Conservation (phyloP, 35 echinoderm and acorn worm species). For the Chiridota heheva region DNA sequence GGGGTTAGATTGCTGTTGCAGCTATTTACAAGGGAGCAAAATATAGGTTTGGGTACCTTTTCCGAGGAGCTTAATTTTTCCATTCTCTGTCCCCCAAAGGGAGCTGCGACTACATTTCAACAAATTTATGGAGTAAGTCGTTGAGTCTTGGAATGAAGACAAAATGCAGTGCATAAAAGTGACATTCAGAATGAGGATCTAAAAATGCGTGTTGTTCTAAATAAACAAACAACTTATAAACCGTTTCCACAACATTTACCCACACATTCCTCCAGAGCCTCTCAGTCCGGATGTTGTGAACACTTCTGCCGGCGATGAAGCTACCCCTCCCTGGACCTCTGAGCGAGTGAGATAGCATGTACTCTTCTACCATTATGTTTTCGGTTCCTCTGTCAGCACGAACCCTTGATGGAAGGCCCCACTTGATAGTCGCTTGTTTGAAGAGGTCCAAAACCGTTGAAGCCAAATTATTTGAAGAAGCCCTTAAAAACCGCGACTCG, state of each 20-base stretch:
- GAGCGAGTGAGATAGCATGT: slow-evolving; percentile 37
- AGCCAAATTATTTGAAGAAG: slow-evolving; percentile 37
- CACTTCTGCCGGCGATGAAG: slow-evolving; percentile 56
- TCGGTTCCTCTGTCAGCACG: slow-evolving; percentile 29
- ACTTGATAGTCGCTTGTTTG: slow-evolving; percentile 10
- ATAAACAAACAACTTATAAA: background rate
- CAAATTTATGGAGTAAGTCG: background rate
- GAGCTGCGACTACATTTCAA: too few species aligned
- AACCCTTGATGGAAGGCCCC: slow-evolving; percentile 40
- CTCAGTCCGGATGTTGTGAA: slow-evolving; percentile 70
- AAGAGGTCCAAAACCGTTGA: slow-evolving; percentile 17
- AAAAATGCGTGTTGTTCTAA: background rate
- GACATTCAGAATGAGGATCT: background rate
- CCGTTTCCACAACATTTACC: background rate
- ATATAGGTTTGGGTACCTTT: too few species aligned
- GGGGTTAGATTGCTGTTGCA: too few species aligned
- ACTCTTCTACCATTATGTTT: slow-evolving; percentile 19
- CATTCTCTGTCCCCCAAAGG: too few species aligned
- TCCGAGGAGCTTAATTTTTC: too few species aligned
- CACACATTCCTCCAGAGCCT: slow-evolving; percentile 57
- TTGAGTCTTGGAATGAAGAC: slow-evolving; percentile 9
- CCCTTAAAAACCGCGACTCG: slow-evolving; percentile 25
- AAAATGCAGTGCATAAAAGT: slow-evolving; percentile 11
- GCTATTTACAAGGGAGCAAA: too few species aligned
- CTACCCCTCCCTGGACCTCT: slow-evolving; percentile 41